Conservation (phyloP, 1,140 invertebrate genomes). For the Brachionus sp. region DNA sequence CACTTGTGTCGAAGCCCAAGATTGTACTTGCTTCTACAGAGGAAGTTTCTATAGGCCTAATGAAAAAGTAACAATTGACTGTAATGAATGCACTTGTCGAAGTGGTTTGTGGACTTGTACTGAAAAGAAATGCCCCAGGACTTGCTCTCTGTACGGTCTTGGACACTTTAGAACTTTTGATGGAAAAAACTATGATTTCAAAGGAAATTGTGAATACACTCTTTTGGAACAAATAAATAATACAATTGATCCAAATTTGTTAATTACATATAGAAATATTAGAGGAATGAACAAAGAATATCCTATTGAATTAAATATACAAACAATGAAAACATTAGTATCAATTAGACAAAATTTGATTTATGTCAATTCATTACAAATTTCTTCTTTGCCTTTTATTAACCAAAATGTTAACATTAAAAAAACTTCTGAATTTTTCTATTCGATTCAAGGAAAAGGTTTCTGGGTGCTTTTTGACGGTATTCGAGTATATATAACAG, state of each 20-base stretch:
- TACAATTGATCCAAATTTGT: background rate
- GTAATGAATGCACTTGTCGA: constrained; percentile 52
- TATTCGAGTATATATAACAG: constrained; percentile 73
- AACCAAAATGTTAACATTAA: background rate
- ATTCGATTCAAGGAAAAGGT: constrained; percentile 44
- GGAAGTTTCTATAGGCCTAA: constrained; percentile 40
- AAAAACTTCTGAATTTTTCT: constrained; percentile 22
- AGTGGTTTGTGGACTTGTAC: constrained; percentile 53
- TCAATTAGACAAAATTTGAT: background rate
- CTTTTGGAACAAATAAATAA: constrained; percentile 46
- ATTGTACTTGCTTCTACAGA: constrained; percentile 50
- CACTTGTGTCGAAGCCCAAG: constrained; percentile 46
- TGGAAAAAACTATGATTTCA: constrained; percentile 47
- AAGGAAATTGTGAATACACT: constrained; percentile 47
- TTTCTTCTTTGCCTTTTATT: constrained; percentile 25
- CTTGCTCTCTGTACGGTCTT: constrained; percentile 66
- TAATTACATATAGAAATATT: background rate
- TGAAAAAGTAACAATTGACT: constrained; percentile 46
- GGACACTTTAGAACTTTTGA: constrained; percentile 49
- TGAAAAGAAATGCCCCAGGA: constrained; percentile 54
- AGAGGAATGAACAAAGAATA: background rate
- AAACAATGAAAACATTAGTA: background rate
- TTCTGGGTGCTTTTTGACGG: constrained; percentile 48
- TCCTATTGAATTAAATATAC: constrained; percentile 15
- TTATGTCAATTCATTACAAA: background rate